These are phyloP conservation scores for Mormyrus hasselquistii DNA, from an alignment of 2,797 vertebrate species.

Conservation along the genomic window DNA sequence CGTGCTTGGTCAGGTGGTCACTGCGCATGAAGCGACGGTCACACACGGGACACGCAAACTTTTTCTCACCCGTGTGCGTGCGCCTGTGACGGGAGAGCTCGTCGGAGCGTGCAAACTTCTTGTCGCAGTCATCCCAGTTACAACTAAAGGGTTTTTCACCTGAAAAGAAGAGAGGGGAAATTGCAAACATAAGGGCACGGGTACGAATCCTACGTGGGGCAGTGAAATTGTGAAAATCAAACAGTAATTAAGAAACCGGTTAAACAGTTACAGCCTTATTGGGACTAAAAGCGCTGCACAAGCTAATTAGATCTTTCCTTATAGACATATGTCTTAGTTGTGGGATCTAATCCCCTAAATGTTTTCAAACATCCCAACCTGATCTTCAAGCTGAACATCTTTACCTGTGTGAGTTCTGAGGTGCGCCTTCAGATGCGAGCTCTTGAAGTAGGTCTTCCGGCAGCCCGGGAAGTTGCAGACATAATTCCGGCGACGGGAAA, in stretches of 20 bases:
- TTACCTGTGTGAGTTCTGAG: conserved; percentile 96
- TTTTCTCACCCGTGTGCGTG: conserved; percentile 96
- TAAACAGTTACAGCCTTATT: not conserved
- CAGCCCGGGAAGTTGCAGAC: conserved; percentile 86
- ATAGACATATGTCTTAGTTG: not conserved
- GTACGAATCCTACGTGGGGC: not conserved
- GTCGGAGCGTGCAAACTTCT: conserved; percentile 92
- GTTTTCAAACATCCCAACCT: not conserved
- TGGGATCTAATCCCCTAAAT: not conserved
- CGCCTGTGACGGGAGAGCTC: conserved; percentile 92
- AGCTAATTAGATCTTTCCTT: not conserved
- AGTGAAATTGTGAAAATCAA: not conserved
- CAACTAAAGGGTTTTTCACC: conserved; percentile 97
- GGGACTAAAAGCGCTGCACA: not conserved
- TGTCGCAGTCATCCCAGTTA: conserved; percentile 93
- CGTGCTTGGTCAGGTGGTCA: conserved; percentile 92
- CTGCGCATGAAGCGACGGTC: conserved; percentile 97
- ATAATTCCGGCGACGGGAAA: conserved; percentile 89
- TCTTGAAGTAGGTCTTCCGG: conserved; percentile 98
- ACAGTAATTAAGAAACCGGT: not conserved
- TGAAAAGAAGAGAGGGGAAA: conserved; percentile 40
- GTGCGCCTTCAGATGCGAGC: conserved; percentile 96
- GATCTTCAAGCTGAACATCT: not conserved
- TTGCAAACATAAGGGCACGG: not conserved
- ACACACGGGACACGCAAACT: conserved; percentile 87